Conservation (phyloP, 2,888 invertebrate species). For the Cartodere bifasciata region DNA sequence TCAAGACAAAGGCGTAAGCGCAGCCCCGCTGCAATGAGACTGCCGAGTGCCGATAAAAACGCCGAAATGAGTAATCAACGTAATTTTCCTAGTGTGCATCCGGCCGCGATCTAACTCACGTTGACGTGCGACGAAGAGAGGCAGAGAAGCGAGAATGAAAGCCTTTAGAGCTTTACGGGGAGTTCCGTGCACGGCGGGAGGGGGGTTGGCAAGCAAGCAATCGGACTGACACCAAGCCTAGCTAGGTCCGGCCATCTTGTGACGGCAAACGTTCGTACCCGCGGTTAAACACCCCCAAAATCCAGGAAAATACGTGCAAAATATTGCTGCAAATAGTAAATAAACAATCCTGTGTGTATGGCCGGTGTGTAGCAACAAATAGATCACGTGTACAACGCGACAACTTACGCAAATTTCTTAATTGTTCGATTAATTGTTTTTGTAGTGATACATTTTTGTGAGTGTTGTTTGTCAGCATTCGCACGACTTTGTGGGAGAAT, state of each 20-base stretch:
- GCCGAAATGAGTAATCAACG: slow-evolving; percentile 33
- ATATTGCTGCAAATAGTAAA: slow-evolving; percentile 23
- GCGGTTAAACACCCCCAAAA: slow-evolving; percentile 31
- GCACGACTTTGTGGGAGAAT: no score
- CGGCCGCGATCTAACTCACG: slow-evolving; percentile 35
- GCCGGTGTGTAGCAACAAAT: slow-evolving; percentile 23
- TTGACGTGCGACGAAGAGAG: slow-evolving; percentile 28
- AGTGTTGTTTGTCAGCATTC: slow-evolving; percentile 20
- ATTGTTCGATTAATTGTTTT: slow-evolving; percentile 27
- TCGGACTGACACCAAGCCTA: slow-evolving; percentile 37
- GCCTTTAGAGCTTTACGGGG: slow-evolving; percentile 35
- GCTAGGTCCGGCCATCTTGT: slow-evolving; percentile 39
- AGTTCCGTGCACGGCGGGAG: slow-evolving; percentile 35
- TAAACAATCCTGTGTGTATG: slow-evolving; percentile 23
- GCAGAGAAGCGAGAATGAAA: slow-evolving; percentile 37
- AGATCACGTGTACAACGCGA: slow-evolving; percentile 28
- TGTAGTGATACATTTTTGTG: slow-evolving; percentile 31
- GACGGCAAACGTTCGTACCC: slow-evolving; percentile 33
- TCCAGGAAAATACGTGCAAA: slow-evolving; percentile 19
- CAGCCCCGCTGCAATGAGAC: slow-evolving; percentile 9
- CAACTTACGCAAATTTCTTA: slow-evolving; percentile 17
- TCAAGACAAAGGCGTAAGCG: slow-evolving; percentile 12
- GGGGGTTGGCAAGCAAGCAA: slow-evolving; percentile 34
- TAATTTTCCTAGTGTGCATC: slow-evolving; percentile 36
- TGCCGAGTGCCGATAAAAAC: slow-evolving; percentile 22